A percentile compares a stretch with the other conserved stretches of the same genome.
Conservation (phyloP, 2,113 vertebrate genomes). For the Leptobrachium leishanense region DNA sequence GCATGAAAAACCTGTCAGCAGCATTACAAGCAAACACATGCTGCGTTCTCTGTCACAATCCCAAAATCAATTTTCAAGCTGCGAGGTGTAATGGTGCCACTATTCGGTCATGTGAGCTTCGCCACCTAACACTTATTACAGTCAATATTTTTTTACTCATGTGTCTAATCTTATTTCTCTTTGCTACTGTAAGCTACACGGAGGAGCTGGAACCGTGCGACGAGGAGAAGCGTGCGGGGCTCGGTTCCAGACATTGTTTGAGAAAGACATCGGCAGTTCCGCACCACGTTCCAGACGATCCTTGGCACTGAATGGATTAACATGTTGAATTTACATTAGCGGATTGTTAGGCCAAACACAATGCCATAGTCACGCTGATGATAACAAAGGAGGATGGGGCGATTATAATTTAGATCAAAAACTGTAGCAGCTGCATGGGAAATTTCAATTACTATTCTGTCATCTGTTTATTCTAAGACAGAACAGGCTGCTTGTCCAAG, state of each 20-base stretch:
- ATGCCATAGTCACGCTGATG: conserved; percentile 42
- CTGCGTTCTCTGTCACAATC: conserved; percentile 44
- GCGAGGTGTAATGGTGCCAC: conserved; percentile 36
- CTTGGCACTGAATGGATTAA: conserved; percentile 24
- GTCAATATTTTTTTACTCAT: conserved; percentile 28
- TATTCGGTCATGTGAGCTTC: conserved; percentile 19
- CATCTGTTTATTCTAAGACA: conserved; percentile 8
- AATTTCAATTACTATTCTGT: conserved; percentile 20
- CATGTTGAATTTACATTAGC: conserved; percentile 29
- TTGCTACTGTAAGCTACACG: background rate
- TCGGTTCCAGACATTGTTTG: background rate
- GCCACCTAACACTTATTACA: conserved; percentile 43
- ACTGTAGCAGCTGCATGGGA: conserved; percentile 29
- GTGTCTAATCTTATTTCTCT: conserved; percentile 35
- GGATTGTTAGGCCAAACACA: conserved; percentile 40
- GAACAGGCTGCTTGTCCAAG: conserved; percentile 13
- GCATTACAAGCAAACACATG: conserved; percentile 43
- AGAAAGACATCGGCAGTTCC: background rate
- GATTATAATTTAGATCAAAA: conserved; percentile 27
- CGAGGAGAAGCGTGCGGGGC: background rate
- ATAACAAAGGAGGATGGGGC: conserved; percentile 15
- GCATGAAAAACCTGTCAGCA: conserved; percentile 41
- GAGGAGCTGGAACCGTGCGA: background rate
- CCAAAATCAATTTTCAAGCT: conserved; percentile 49
- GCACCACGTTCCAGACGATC: background rate